A percentile compares a stretch with the other conserved stretches of the same genome.
phyloP scores from a whole-genome alignment of 2,113 vertebrate genomes.

The Silurus glanis region DNA sequence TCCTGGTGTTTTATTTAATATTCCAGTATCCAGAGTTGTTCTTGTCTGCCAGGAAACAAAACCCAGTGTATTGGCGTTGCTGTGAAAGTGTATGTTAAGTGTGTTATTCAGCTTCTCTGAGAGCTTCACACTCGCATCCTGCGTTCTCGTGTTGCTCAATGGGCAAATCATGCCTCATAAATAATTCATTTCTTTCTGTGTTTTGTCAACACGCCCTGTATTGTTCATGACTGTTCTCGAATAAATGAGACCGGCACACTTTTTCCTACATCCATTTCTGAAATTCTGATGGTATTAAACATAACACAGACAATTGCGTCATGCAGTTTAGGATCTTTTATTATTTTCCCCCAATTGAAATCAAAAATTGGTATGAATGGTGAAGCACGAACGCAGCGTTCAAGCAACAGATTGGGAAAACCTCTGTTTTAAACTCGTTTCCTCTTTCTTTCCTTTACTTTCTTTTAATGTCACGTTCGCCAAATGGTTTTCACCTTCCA shows the following conservation, averaged over 20 bases:
- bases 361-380: not conserved
- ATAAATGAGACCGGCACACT: not conserved
- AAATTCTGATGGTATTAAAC: not conserved
- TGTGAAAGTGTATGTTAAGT: not conserved
- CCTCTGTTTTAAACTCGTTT: too few relatives aligned
- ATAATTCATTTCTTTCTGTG: not conserved
- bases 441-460: too few relatives aligned
- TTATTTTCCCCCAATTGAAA: too few relatives aligned
- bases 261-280: not conserved
- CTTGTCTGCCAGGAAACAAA: not conserved
- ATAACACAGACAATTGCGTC: not conserved
- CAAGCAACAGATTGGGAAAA: not conserved
- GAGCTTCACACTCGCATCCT: not conserved
- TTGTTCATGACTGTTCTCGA: not conserved
- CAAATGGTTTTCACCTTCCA: too few relatives aligned
- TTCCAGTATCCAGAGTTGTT: not conserved
- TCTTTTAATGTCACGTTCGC: too few relatives aligned
- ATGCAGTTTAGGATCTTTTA: not conserved
- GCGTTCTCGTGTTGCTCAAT: not conserved
- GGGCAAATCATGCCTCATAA: not conserved
- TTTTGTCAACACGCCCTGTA: not conserved
- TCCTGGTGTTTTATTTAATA: not conserved
- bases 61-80: not conserved
- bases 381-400: not conserved
- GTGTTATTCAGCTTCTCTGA: not conserved